phyloP scores from a whole-genome alignment of 1,140 invertebrate genomes.

The Euura lappo region DNA sequence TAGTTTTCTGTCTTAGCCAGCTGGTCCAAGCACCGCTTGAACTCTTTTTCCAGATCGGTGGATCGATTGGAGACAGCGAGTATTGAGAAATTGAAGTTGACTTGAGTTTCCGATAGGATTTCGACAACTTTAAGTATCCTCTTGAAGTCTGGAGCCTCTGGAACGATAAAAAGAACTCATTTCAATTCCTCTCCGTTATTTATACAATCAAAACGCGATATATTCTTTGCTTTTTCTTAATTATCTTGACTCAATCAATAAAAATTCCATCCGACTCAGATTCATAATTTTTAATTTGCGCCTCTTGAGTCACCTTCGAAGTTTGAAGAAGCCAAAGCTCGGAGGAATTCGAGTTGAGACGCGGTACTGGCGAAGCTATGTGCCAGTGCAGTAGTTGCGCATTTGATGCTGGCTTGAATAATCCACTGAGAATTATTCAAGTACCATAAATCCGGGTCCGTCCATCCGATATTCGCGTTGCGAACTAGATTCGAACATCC shows the following conservation, averaged over 20 bases:
- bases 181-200: too few species aligned
- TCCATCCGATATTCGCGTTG: conserved; percentile 50
- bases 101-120: conserved; percentile 51
- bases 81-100: conserved; percentile 45
- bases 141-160: conserved; percentile 61
- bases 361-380: conserved; percentile 62
- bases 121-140: conserved; percentile 61
- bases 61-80: conserved; percentile 43
- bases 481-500: conserved; percentile 39
- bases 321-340: conserved; percentile 56
- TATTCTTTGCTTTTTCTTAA: background rate
- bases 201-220: background rate
- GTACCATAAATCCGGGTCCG: conserved; percentile 39
- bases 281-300: conserved; percentile 27
- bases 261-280: too few species aligned
- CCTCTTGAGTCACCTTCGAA: conserved; percentile 64
- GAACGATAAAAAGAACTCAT: conserved; percentile 21
- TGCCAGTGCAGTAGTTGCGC: conserved; percentile 62
- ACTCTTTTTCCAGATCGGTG: conserved; percentile 41
- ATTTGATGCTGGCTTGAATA: conserved; percentile 60
- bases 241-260: background rate
- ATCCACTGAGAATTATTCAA: conserved; percentile 61
- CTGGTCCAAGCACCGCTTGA: conserved; percentile 60
- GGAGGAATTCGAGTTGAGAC: conserved; percentile 65
- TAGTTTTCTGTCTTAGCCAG: conserved; percentile 61